Percentiles rank a stretch among this genome's conserved stretches.
Evolutionary conservation across 2,113 vertebrate species (phyloP).

Genomic region (Madoqua kirkii): DNA sequence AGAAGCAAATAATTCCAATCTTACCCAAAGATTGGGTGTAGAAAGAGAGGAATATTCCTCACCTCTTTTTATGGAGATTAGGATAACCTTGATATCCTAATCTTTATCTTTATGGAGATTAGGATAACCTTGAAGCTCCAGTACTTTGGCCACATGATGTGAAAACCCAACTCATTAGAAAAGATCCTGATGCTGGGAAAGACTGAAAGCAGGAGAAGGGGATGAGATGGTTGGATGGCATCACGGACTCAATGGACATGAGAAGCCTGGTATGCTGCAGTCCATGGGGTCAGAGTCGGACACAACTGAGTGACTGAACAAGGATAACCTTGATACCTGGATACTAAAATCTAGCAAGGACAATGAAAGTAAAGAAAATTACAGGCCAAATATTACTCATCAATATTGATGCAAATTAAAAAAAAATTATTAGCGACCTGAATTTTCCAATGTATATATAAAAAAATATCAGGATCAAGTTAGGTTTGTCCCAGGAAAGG

Average conservation of each 20-base stretch:
- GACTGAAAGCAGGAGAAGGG: background rate
- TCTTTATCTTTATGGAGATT: background rate
- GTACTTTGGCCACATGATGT: background rate
- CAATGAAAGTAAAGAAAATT: background rate
- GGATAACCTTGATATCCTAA: background rate
- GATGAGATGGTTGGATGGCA: background rate
- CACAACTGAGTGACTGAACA: background rate
- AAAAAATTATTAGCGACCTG: slow-evolving; percentile 17
- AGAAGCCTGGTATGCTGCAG: background rate
- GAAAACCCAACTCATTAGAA: background rate
- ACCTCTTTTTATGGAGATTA: background rate
- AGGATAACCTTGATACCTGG: background rate
- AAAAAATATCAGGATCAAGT: background rate
- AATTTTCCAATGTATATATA: background rate
- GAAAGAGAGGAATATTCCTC: background rate
- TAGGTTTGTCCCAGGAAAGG: background rate
- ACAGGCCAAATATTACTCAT: background rate
- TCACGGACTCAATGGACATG: background rate
- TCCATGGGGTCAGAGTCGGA: background rate
- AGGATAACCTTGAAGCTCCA: background rate
- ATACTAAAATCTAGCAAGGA: background rate
- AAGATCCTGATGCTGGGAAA: background rate
- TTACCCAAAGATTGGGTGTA: background rate
- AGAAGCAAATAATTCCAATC: background rate
- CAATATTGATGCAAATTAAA: background rate